Percentiles rank a stretch among this genome's conserved stretches.
phyloP scores from a whole-genome alignment of 1,140 invertebrate genomes.

The Diuraphis noxia region DNA sequence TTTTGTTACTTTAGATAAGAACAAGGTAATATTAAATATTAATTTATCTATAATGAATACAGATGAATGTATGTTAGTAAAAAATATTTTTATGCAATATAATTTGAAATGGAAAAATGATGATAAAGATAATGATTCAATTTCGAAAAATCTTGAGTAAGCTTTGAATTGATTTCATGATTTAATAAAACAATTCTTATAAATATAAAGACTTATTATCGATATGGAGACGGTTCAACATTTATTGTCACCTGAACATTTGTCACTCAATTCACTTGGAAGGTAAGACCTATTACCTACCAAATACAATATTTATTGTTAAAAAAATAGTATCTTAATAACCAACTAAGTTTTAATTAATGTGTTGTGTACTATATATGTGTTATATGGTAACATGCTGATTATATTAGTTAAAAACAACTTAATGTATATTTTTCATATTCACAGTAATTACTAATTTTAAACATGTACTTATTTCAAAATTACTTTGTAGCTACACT shows the following conservation, averaged over 20 bases:
- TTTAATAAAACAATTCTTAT: background rate
- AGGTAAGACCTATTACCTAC: background rate
- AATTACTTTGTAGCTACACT: too few relatives aligned
- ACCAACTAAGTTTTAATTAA: too few relatives aligned
- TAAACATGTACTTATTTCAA: too few relatives aligned
- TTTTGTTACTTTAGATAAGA: constrained; percentile 1
- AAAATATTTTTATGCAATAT: constrained; percentile 30
- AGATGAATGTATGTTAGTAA: background rate
- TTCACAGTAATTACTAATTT: too few relatives aligned
- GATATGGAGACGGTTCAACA: background rate
- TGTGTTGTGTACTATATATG: too few relatives aligned
- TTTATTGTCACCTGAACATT: background rate
- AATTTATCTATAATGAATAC: constrained; percentile 22
- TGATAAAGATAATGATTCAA: background rate
- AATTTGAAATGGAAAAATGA: constrained; percentile 34
- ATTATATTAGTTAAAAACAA: too few relatives aligned
- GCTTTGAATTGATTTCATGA: background rate
- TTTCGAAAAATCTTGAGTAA: background rate
- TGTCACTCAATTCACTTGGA: background rate
- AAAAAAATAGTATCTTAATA: background rate
- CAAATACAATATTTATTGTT: background rate
- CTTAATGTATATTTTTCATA: too few relatives aligned
- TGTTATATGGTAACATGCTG: too few relatives aligned
- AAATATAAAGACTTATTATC: background rate
- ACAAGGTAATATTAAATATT: background rate